Base-by-base conservation (phyloP, 2,113 vertebrate genomes). In the Scatophagus argus region DNA sequence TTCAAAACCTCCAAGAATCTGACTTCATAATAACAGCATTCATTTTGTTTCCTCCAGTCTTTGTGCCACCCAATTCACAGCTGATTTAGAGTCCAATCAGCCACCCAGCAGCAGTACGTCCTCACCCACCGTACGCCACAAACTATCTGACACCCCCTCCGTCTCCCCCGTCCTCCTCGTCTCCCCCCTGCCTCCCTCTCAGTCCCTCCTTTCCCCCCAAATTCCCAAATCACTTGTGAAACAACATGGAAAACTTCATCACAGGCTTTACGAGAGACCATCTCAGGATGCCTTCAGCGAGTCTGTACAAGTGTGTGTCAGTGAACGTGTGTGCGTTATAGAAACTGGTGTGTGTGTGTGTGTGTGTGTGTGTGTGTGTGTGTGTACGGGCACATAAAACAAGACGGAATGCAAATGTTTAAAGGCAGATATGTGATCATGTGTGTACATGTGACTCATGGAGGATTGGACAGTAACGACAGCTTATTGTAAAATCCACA, bases 401-500 rank as follows among this genome's bases (percentile, higher is more conserved):
- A 60, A 25, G 21, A 44, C 51, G 64, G 39, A 43, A 9, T 34
- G 46, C 6, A 46, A 61, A 55, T 31, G 55, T 55, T 31, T 55
- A 47, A 1, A 27, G 41, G 32, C 8, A 41, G 21, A 56, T 58
- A 23, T 46, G 9, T 49, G 29, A 12, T 12, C 5, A 14, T 25
- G 38, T 47, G 34, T 54, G 8, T 47, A 11, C 61, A 3, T 27
- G 3, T 78, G 34, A 52, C 16, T 58, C 29, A 56, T 6, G 27
- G 11, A 23, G 54, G 65, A 63, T 65, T 61, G 62, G n/a, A 65
- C 47, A 62, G 54, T 78, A 78, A 85, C 75, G 44, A 85, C 5
- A 21, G 77, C 55, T 82, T 51, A 74, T 10, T 55, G 31, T 49
- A 41, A 65, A 71, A 66, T 71, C 3, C 41, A 64, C 47, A 52